These are phyloP conservation scores for Limanda limanda DNA, from an alignment of 2,113 vertebrate genomes.

Conservation along the genomic window DNA sequence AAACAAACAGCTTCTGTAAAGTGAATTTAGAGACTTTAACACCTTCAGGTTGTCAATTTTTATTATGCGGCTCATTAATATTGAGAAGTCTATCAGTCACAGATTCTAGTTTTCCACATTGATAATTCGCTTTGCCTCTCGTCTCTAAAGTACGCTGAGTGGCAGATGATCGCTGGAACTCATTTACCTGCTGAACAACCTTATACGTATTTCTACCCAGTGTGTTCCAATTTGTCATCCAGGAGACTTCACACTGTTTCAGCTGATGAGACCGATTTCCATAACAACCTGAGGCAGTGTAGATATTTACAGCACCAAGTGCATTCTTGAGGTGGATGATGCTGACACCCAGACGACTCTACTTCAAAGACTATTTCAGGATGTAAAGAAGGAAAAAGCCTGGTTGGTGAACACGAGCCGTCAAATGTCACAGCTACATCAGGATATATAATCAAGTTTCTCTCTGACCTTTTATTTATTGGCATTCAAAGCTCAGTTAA, in stretches of 20 bases:
- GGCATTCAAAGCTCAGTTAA: not conserved
- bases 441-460: no score
- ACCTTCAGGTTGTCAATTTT: no score
- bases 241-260: slow-evolving; percentile 15
- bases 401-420: not conserved
- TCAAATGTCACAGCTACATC: not conserved
- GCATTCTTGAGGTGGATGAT: not conserved
- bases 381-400: slow-evolving; percentile 9
- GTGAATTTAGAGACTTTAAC: no score
- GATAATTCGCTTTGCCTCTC: not conserved
- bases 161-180: slow-evolving; percentile 23
- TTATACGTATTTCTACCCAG: slow-evolving; percentile 32
- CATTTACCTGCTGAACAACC: slow-evolving; percentile 23
- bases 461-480: not conserved
- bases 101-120: slow-evolving; percentile 11
- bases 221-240: slow-evolving; percentile 41
- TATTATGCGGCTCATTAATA: slow-evolving; percentile 12
- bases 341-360: not conserved
- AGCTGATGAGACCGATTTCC: slow-evolving; percentile 13
- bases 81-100: slow-evolving; percentile 20
- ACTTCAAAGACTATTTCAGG: slow-evolving; percentile 6
- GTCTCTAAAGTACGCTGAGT: slow-evolving; percentile 30
- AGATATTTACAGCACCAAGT: slow-evolving; percentile 27
- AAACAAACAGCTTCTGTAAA: not conserved
- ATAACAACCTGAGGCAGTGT: slow-evolving; percentile 10